These are phyloP conservation scores for Chionomys nivalis DNA, from an alignment of 2,113 vertebrate species.

Conservation along the genomic window DNA sequence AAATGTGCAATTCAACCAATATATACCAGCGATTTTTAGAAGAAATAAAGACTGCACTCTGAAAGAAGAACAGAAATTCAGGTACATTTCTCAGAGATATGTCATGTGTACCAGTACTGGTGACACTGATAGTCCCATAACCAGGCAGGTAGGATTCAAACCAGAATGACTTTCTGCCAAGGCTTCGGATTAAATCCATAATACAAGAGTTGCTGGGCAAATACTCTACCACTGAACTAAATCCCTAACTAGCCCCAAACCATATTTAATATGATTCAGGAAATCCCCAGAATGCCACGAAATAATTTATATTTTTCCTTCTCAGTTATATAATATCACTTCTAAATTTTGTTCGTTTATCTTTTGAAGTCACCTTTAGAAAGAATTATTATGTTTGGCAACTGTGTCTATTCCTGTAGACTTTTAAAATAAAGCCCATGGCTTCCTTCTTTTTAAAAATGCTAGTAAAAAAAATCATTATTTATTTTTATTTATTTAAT, in stretches of 20 bases:
- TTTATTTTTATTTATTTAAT: background rate
- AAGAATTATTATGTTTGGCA: background rate
- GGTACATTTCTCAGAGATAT: background rate
- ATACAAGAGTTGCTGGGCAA: background rate
- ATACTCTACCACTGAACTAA: background rate
- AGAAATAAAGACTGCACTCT: constrained; percentile 40
- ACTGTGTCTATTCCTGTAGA: background rate
- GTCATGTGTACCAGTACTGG: background rate
- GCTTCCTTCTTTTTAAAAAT: background rate
- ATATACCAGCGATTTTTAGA: constrained; percentile 37
- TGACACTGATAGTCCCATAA: background rate
- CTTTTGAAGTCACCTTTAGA: background rate
- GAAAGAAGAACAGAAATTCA: background rate
- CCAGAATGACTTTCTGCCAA: background rate
- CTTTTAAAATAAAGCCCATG: background rate
- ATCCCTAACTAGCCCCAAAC: background rate
- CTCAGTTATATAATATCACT: background rate
- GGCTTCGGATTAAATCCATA: background rate
- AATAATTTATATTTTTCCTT: constrained; percentile 11
- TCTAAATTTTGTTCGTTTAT: constrained; percentile 30
- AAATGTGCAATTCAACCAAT: constrained; percentile 35
- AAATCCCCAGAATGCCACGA: background rate
- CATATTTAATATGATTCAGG: constrained; percentile 14
- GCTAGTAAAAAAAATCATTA: background rate
- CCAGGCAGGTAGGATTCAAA: background rate